Evolutionary conservation across 2,888 invertebrate genomes (phyloP).

Genomic region (Deladenus siricidicola): DNA sequence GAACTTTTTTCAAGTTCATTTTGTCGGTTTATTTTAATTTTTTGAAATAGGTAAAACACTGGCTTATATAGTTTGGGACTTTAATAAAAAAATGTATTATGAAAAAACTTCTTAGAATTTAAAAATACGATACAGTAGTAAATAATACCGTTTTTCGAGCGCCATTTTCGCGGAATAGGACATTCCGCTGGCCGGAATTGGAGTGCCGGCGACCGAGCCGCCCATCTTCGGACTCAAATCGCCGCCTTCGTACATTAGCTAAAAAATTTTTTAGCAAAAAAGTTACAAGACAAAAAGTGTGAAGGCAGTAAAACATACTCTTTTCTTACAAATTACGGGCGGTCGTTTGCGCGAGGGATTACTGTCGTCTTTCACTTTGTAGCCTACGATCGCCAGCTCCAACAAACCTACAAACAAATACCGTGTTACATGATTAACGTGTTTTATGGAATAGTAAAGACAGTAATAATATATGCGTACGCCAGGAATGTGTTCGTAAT

Average conservation of each 20-base stretch:
- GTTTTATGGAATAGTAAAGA: too few species aligned
- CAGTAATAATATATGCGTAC: too few species aligned
- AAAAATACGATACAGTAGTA: background rate
- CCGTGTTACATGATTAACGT: too few species aligned
- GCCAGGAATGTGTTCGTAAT: too few species aligned
- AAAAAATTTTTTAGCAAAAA: background rate
- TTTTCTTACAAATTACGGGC: slow-evolving; percentile 32
- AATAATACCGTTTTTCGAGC: slow-evolving; percentile 7
- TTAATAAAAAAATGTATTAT: too few species aligned
- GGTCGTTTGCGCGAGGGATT: slow-evolving; percentile 30
- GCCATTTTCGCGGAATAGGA: background rate
- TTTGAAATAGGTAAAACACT: too few species aligned
- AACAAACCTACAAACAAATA: slow-evolving; percentile 23
- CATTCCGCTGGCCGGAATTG: background rate
- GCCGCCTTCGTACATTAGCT: slow-evolving; percentile 8
- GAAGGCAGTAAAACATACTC: slow-evolving; percentile 15
- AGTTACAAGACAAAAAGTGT: background rate
- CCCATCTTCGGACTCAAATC: slow-evolving; percentile 1
- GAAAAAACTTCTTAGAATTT: too few species aligned
- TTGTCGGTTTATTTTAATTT: too few species aligned
- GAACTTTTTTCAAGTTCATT: too few species aligned
- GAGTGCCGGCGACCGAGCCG: background rate
- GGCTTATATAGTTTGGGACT: too few species aligned
- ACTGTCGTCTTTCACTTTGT: slow-evolving; percentile 46
- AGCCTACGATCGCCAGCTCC: slow-evolving; percentile 52